phyloP scores from a whole-genome alignment of 2,113 vertebrate species.

The Mirza zaza region DNA sequence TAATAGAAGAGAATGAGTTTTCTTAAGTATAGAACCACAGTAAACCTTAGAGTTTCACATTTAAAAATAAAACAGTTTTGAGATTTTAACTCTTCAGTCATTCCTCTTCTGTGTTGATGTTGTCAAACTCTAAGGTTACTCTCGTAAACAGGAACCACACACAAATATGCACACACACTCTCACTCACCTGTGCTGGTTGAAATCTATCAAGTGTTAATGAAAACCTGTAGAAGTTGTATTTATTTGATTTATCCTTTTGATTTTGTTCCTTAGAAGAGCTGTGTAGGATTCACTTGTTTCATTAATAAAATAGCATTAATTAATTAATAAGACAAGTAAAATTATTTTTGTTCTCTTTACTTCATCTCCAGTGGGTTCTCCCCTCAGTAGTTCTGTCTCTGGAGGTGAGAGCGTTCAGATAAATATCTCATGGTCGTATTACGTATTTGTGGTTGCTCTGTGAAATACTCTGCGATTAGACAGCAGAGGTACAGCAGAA shows the following conservation, averaged over 20 bases:
- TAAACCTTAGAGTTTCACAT: too few relatives aligned
- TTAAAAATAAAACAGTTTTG: background rate
- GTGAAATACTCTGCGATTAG: background rate
- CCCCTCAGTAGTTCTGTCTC: background rate
- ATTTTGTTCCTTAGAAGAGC: background rate
- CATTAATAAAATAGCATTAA: too few relatives aligned
- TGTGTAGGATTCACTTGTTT: background rate
- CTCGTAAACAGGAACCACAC: background rate
- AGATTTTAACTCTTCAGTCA: background rate
- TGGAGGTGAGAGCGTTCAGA: background rate
- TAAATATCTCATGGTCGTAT: too few relatives aligned
- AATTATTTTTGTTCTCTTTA: background rate
- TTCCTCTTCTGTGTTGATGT: background rate
- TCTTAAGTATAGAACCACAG: too few relatives aligned
- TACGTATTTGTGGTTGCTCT: background rate
- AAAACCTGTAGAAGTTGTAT: background rate
- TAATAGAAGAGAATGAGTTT: background rate
- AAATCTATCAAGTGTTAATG: background rate
- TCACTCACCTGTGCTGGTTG: background rate
- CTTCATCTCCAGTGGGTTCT: background rate
- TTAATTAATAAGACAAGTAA: background rate
- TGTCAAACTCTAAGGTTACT: background rate
- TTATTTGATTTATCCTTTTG: background rate
- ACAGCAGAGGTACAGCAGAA: too few relatives aligned
- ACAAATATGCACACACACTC: fast-evolving